phyloP scores from a whole-genome alignment of 2,888 invertebrate genomes.

The Deilephila porcellus region DNA sequence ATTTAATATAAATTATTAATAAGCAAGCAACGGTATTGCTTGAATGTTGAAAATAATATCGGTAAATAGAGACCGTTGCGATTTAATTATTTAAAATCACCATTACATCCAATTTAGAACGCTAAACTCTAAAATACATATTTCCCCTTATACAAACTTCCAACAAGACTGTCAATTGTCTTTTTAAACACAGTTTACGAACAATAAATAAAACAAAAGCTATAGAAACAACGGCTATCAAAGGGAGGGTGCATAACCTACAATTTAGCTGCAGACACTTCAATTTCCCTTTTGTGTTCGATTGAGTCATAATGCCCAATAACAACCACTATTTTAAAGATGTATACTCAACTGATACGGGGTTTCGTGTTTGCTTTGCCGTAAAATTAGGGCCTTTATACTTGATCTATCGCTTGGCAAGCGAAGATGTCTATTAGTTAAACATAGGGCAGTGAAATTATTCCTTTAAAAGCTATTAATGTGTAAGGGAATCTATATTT shows the following conservation, averaged over 20 bases:
- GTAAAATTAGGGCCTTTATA: conserved; percentile 57
- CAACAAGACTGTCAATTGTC: conserved; percentile 11
- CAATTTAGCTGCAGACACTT: conserved; percentile 74
- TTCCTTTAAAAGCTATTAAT: conserved; percentile 1
- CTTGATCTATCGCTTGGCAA: conserved; percentile 72
- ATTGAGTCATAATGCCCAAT: conserved; percentile 79
- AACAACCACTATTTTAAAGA: conserved; percentile 66
- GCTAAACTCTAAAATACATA: no score
- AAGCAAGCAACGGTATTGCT: not conserved
- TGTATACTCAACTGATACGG: conserved; percentile 69
- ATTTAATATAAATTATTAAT: not conserved
- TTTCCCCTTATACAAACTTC: not conserved
- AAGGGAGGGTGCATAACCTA: conserved; percentile 63
- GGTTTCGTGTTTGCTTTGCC: conserved; percentile 62
- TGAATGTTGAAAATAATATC: no score
- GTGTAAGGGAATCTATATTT: not conserved
- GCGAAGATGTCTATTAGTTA: conserved; percentile 40
- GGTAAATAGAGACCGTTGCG: not conserved
- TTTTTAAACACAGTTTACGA: conserved; percentile 29
- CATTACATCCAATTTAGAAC: no score
- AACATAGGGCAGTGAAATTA: conserved; percentile 8
- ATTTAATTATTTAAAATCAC: not conserved
- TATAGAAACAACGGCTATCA: conserved; percentile 31
- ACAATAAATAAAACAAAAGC: conserved; percentile 25
- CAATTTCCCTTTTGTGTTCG: conserved; percentile 62